Evolutionary conservation across 2,113 vertebrate genomes (phyloP).

Genomic region (Lasiurus cinereus): DNA sequence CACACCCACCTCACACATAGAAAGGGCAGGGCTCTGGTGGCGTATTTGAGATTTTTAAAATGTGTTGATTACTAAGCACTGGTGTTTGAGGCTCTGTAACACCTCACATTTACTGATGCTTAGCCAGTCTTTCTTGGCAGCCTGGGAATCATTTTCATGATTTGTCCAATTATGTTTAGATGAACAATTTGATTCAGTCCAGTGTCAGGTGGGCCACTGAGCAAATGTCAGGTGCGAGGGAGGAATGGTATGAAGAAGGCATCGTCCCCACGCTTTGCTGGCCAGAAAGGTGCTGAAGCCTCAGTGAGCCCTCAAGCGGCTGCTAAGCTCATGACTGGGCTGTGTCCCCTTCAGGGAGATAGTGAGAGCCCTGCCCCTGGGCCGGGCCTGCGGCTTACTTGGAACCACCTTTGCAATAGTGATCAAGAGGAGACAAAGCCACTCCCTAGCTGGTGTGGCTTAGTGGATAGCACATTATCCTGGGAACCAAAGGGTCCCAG

Average conservation of each 20-base stretch:
- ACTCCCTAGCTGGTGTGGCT: no score
- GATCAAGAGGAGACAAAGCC: no score
- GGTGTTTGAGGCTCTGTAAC: background rate
- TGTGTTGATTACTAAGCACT: constrained; percentile 65
- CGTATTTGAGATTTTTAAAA: background rate
- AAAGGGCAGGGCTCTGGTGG: background rate
- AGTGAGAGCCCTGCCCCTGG: background rate
- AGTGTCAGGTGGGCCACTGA: background rate
- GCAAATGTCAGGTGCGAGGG: background rate
- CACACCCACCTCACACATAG: background rate
- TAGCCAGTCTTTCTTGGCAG: constrained; percentile 6
- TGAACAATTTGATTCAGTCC: background rate
- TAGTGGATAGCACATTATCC: no score
- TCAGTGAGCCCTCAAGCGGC: background rate
- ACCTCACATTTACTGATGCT: background rate
- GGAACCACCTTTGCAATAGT: background rate
- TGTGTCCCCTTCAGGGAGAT: background rate
- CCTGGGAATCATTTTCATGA: background rate
- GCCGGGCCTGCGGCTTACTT: background rate
- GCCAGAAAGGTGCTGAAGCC: background rate
- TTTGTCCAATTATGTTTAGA: background rate
- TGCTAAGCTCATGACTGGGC: background rate
- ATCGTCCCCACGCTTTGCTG: no score
- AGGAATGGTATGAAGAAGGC: background rate
- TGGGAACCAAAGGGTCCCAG: no score